Evolutionary conservation across 2,888 invertebrate species (phyloP).

Genomic region (Beris chalybata): DNA sequence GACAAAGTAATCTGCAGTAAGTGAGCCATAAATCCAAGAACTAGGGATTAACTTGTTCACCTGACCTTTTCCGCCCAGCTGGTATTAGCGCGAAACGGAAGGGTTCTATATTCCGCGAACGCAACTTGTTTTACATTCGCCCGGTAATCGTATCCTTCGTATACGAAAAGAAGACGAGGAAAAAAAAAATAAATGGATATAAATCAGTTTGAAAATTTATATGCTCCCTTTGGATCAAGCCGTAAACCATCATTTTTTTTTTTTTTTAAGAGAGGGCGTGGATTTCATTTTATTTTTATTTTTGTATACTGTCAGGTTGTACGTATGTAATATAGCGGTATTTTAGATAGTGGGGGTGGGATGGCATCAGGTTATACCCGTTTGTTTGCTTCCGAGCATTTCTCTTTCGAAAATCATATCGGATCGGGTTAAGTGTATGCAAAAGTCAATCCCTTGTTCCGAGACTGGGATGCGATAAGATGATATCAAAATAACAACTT

Average conservation of each 20-base stretch:
- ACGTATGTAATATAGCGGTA: no score
- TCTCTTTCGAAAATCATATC: conserved; percentile 21
- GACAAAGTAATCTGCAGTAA: conserved; percentile 30
- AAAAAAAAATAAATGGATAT: conserved; percentile 34
- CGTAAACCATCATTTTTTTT: conserved; percentile 21
- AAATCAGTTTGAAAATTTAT: conserved; percentile 40
- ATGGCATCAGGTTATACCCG: background rate
- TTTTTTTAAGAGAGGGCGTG: background rate
- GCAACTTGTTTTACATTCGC: conserved; percentile 19
- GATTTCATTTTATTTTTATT: conserved; percentile 1
- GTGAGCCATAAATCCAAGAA: conserved; percentile 30
- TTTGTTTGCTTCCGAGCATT: conserved; percentile 19
- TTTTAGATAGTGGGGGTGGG: no score
- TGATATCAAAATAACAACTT: conserved; percentile 38
- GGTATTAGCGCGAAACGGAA: background rate
- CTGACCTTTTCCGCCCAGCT: conserved; percentile 22
- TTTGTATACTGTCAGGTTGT: background rate
- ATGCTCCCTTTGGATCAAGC: conserved; percentile 32
- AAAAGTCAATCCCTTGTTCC: conserved; percentile 26
- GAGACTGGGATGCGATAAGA: conserved; percentile 34
- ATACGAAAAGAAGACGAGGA: conserved; percentile 23
- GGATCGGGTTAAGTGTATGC: conserved; percentile 30
- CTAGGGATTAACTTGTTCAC: conserved; percentile 28
- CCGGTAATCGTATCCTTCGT: conserved; percentile 16
- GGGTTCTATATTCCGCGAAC: conserved; percentile 8